Percentiles rank a stretch among this genome's conserved stretches.
phyloP scores from a whole-genome alignment of 2,113 vertebrate genomes.

The Hipposideros armiger region DNA sequence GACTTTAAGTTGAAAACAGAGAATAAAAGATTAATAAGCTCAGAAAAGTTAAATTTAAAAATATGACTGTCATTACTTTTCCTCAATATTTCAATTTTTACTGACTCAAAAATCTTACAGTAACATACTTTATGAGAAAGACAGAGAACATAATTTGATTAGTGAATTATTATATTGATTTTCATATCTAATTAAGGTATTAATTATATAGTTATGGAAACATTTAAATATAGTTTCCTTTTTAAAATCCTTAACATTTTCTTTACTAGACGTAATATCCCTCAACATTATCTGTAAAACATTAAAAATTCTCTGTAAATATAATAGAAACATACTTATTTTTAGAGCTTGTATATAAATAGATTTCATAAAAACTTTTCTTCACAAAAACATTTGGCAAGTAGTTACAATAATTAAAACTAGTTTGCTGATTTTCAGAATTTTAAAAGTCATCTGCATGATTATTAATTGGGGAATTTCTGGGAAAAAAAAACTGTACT shows the following conservation, averaged over 20 bases:
- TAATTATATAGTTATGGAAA: not conserved
- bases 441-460: not conserved
- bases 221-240: not conserved
- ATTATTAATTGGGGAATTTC: not conserved
- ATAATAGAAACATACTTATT: not conserved
- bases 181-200: not conserved
- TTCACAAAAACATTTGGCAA: not conserved
- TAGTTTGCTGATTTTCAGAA: not conserved
- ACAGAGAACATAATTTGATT: not conserved
- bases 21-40: not conserved
- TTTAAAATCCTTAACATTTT: not conserved
- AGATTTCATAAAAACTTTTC: not conserved
- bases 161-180: not conserved
- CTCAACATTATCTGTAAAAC: not conserved
- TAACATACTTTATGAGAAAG: not conserved
- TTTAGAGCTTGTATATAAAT: not conserved
- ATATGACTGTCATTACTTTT: not conserved
- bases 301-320: not conserved
- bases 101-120: not conserved
- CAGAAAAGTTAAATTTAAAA: not conserved
- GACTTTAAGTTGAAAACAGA: not conserved
- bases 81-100: not conserved
- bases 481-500: not conserved
- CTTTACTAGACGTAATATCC: not conserved
- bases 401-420: not conserved